Evolutionary conservation across 2,888 invertebrate species (phyloP), one percentile per base, ranked within the genome.

Genomic region (Anoplius nigerrimus): DNA sequence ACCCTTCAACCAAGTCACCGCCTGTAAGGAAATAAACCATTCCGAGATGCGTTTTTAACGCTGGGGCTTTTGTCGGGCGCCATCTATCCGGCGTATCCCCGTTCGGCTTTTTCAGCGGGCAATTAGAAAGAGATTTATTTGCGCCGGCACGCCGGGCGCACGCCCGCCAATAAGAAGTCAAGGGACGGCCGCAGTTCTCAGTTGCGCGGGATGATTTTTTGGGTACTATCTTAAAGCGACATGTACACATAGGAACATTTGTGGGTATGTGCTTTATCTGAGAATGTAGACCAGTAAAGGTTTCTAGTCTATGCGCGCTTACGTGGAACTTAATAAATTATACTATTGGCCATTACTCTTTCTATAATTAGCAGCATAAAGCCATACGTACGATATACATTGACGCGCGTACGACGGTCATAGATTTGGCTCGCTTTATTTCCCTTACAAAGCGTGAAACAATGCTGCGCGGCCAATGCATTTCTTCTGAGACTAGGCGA

Each of bases 41-140:
- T 48, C 8, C 55, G 68, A 57, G 71, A 72, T 27, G 65, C 59
- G 71, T 76, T 65, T 74, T 72, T 63, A 76, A 67, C 72, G 69
- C 62, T 75, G 56, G 69, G 75, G 60, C 85, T 84, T 85, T 86
- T 86, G 85, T 86, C 85, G 86, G 86, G 77, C 75, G 78, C 81
- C 77, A 79, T 81, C 77, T 67, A 69, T 76, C 62, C 76, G 67
- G 72, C 76, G 78, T 79, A 77, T 75, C 82, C 72, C 75, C 67
- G 71, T 77, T 70, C 64, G 57, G 76, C 72, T 86, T 86, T 86
- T 85, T 85, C 85, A 80, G 70, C 79, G 79, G 82, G 84, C 86
- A 86, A 86, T 87, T 86, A 86, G 85, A 84, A 82, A 82, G 82
- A 86, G 86, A 87, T 87, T 87, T 86, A 87, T 86, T 84, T 79